Percentiles rank a stretch among this genome's conserved stretches.
These are phyloP conservation scores for Scalopus aquaticus DNA, from an alignment of 2,113 vertebrate genomes.

Conservation along the genomic window DNA sequence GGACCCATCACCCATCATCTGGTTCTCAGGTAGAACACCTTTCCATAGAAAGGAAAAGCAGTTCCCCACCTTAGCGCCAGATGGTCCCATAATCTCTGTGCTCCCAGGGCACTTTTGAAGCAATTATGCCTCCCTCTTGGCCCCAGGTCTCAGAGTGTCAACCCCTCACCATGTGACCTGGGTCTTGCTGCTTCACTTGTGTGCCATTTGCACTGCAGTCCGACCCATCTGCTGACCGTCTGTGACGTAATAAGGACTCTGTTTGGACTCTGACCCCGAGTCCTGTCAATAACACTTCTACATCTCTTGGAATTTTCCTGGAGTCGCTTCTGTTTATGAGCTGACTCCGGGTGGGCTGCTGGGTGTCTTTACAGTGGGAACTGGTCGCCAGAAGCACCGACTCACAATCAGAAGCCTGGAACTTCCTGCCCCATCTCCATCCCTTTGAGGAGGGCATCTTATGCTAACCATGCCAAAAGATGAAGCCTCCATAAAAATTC, in stretches of 20 bases:
- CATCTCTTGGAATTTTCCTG: neutral
- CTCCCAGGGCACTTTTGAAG: neutral
- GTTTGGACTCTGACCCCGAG: neutral
- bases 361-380: neutral
- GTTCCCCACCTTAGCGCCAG: neutral
- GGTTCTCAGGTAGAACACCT: neutral
- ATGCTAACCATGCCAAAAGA: neutral
- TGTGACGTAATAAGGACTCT: neutral
- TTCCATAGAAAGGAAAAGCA: neutral
- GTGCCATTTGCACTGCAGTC: neutral
- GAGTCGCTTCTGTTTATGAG: neutral
- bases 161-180: neutral
- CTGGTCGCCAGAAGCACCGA: neutral
- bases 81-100: rapidly evolving
- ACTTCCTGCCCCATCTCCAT: neutral
- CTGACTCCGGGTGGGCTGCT: neutral
- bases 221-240: neutral
- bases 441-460: neutral
- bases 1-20: neutral
- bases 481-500: neutral
- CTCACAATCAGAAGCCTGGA: neutral
- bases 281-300: neutral
- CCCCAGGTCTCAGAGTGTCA: neutral
- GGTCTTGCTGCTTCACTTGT: neutral
- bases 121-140: neutral